These are phyloP conservation scores for Caenorhabditis inopinata DNA, from an alignment of 1,140 invertebrate species.

Conservation along the genomic window DNA sequence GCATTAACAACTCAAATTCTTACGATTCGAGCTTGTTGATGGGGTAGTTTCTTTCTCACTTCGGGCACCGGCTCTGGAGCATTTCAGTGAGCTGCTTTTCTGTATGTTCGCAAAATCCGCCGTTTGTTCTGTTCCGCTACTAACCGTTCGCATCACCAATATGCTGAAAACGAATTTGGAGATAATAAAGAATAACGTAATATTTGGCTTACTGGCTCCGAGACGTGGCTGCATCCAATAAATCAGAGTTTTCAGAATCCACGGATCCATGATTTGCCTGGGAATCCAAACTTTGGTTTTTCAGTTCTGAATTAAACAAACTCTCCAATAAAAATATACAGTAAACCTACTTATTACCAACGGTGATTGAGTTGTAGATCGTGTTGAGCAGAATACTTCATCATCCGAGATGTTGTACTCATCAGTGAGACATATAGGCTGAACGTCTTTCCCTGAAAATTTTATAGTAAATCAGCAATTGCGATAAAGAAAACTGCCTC, in stretches of 20 bases:
- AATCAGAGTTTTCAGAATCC: neutral
- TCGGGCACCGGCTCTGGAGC: neutral
- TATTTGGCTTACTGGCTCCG: neutral
- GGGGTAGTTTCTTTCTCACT: conserved; percentile 20
- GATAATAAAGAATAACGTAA: neutral
- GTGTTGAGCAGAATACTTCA: neutral
- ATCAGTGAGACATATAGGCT: neutral
- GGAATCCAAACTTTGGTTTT: neutral
- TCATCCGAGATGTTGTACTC: conserved; percentile 10
- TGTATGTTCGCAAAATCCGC: neutral
- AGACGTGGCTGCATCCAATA: neutral
- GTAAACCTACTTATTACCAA: neutral
- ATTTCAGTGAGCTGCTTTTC: conserved; percentile 1
- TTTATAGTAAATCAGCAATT: too few relatives aligned
- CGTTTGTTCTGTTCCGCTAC: neutral
- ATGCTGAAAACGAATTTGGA: neutral
- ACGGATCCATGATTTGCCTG: neutral
- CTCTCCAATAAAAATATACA: neutral
- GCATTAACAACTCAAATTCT: too few relatives aligned
- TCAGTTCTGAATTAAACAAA: neutral
- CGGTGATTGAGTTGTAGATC: neutral
- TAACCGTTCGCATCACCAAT: neutral
- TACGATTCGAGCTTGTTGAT: conserved; percentile 29
- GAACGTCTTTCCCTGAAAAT: neutral
- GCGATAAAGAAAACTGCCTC: too few relatives aligned